Percentiles rank a stretch among this genome's conserved stretches.
Evolutionary conservation across 2,888 invertebrate genomes (phyloP).

Genomic region (Hartigia nigra): DNA sequence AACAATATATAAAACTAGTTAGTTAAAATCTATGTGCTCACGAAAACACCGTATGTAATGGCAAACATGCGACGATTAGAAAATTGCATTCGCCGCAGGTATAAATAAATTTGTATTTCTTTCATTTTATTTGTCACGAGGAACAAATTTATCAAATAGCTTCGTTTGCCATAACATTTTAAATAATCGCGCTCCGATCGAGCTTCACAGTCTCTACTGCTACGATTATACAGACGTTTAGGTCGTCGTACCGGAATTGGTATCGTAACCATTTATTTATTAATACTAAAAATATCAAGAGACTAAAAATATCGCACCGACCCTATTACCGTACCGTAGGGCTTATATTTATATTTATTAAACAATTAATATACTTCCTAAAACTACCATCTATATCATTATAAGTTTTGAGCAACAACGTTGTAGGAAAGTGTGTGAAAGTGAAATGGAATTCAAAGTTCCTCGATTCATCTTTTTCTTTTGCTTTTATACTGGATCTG

Average conservation of each 20-base stretch:
- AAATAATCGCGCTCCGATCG: not conserved
- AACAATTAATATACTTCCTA: slow-evolving; percentile 24
- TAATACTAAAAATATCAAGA: not conserved
- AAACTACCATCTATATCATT: slow-evolving; percentile 35
- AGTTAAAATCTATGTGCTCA: slow-evolving; percentile 16
- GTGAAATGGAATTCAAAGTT: not conserved
- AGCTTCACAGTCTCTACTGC: not conserved
- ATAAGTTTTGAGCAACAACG: slow-evolving; percentile 52
- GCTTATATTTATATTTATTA: not conserved
- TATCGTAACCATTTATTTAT: not conserved
- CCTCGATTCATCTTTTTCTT: not conserved
- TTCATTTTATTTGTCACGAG: not conserved
- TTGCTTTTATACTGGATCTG: not conserved
- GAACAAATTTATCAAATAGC: not conserved
- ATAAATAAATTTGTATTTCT: not conserved
- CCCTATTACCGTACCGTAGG: not conserved
- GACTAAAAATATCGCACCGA: not conserved
- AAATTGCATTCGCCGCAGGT: not conserved
- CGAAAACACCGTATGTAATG: not conserved
- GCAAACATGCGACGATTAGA: not conserved
- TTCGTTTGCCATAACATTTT: not conserved
- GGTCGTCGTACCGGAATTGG: not conserved
- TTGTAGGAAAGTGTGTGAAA: slow-evolving; percentile 34
- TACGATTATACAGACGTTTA: not conserved
- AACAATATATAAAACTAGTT: slow-evolving; percentile 25